Percentiles rank a stretch among this genome's conserved stretches.
Conservation (phyloP, 2,888 invertebrate species). For the Acleris holmiana region DNA sequence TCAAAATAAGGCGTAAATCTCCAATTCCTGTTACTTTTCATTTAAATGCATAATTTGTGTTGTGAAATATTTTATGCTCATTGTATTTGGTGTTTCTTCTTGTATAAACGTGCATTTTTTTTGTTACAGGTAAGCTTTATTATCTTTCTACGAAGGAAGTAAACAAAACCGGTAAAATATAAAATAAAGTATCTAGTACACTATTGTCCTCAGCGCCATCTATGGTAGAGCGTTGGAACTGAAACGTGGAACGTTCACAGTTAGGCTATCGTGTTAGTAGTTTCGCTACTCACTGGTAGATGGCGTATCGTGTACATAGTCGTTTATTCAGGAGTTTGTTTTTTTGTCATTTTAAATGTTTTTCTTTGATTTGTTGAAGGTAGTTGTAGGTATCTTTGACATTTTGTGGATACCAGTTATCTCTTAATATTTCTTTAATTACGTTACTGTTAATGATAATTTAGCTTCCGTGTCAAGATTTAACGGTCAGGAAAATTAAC, state of each 20-base stretch:
- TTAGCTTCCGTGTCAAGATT: too few species aligned
- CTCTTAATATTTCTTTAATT: too few species aligned
- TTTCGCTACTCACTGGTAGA: constrained; percentile 47
- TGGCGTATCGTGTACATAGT: constrained; percentile 38
- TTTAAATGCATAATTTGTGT: background rate
- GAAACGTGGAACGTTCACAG: background rate
- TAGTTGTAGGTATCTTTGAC: too few species aligned
- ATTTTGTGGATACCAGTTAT: too few species aligned
- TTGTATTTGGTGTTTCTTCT: background rate
- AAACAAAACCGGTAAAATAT: constrained; percentile 10
- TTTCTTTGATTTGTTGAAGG: too few species aligned
- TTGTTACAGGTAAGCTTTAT: constrained; percentile 31
- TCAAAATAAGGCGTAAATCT: too few species aligned
- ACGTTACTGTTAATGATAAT: too few species aligned
- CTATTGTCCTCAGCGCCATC: constrained; percentile 54
- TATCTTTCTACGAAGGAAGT: background rate
- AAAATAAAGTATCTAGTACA: too few species aligned
- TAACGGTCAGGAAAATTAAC: too few species aligned
- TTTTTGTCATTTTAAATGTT: too few species aligned
- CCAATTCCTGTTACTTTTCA: too few species aligned
- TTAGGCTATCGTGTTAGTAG: constrained; percentile 27
- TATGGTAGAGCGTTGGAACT: constrained; percentile 38
- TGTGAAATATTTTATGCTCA: background rate
- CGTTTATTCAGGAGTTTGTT: background rate
- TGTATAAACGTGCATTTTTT: background rate